Evolutionary conservation across 2,888 invertebrate species (phyloP), one percentile per base, ranked within the genome.

Genomic region (Scaptomyza polygonia): DNA sequence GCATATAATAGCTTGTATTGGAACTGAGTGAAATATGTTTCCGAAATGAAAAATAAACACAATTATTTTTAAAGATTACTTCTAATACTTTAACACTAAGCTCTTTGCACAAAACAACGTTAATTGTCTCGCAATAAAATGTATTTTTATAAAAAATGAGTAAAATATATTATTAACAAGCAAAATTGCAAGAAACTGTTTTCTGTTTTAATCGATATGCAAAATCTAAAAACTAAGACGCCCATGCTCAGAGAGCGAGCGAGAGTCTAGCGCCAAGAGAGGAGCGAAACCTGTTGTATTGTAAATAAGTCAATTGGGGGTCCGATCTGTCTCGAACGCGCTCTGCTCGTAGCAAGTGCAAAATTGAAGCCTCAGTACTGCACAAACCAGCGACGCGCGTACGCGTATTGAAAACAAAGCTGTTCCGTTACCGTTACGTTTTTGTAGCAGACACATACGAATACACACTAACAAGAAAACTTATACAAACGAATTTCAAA

Each of bases 361-460:
- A 86, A 86, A 72, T 66, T 57, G 66, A 72, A 72, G 67, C 62
- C 71, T 72, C 79, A 87, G 88, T 89, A 88, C 76, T 77, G 72
- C 80, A 85, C 72, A 76, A 77, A 77, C 88, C 69, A 84, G 73
- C 84, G 86, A 83, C 64, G 76, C 88, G 87, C 76, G 76, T 79
- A 62, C 75, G 78, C 69, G 72, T 75, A 72, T 75, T 36, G 47
- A 73, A 62, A 67, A 48, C 51, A 53, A 44, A 76, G 68, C 73
- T 75, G 74, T 63, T 79, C 69, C 73, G 68, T 71, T 68, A 79
- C 67, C 70, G 68, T 75, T 81, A 85, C 72, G 72, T 77, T 77
- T 72, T 25, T 66, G 65, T 64, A 58, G 74, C 68, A 58, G 68
- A 67, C 51, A 48, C 32, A 59, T 54, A 64, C 61, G 58, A 40